Percentiles rank a stretch among this genome's conserved stretches.
phyloP scores from a whole-genome alignment of 2,113 vertebrate genomes.

The human (Homo sapiens) region DNA sequence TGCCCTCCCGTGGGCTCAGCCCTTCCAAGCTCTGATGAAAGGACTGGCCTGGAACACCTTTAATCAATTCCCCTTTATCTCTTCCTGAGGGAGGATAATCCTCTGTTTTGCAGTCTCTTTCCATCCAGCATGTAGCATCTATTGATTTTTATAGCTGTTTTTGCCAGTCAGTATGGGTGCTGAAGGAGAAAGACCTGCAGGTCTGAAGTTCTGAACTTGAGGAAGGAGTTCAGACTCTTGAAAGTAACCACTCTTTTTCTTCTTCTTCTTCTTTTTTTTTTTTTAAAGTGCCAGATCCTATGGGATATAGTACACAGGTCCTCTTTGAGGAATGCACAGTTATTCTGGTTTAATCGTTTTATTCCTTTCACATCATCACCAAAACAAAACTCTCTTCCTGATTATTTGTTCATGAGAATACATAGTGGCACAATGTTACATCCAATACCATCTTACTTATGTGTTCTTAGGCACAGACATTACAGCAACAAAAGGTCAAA shows the following conservation, averaged over 20 bases:
- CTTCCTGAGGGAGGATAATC: not conserved
- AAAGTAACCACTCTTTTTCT: not conserved
- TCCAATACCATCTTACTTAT: not conserved
- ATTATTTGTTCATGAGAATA: not conserved
- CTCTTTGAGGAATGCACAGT: not conserved
- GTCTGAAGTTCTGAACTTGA: not conserved
- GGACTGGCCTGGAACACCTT: not conserved
- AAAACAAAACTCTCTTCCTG: not conserved
- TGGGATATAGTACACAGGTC: not conserved
- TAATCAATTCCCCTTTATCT: slow-evolving; percentile 12
- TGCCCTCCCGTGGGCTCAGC: not conserved
- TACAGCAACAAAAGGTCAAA: not conserved
- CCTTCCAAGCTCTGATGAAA: not conserved
- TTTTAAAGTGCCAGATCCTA: not conserved
- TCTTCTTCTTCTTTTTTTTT: too few species aligned
- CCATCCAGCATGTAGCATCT: not conserved
- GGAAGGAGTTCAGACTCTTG: not conserved
- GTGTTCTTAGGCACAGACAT: not conserved
- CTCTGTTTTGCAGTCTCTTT: slow-evolving; percentile 13
- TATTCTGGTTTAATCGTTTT: not conserved
- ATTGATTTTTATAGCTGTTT: slow-evolving; percentile 26
- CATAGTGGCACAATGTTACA: not conserved
- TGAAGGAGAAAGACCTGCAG: not conserved
- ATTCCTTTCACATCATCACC: not conserved
- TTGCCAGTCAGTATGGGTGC: not conserved